Evolutionary conservation across 2,113 vertebrate species (phyloP).

Genomic region (Xyrauchen texanus): DNA sequence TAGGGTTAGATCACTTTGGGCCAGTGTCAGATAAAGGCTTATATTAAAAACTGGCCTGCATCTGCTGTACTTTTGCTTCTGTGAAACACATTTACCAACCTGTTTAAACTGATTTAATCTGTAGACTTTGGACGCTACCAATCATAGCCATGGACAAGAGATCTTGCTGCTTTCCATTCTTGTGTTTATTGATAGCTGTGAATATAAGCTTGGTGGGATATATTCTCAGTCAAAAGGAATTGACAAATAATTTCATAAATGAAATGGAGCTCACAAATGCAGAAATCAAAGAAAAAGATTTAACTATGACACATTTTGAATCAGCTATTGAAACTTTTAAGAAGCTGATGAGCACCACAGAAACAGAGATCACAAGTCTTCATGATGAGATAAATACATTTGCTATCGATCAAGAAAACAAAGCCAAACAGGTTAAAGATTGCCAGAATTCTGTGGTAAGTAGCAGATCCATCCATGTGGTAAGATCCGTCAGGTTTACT

Average conservation of each 20-base stretch:
- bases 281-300: not conserved
- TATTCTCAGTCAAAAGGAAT: not conserved
- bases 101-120: not conserved
- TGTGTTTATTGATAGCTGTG: not conserved
- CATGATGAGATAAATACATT: not conserved
- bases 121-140: not conserved
- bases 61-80: too few relatives aligned
- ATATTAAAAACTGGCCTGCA: too few relatives aligned
- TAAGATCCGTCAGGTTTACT: too few relatives aligned
- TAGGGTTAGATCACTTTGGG: too few relatives aligned
- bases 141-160: constrained; percentile 2
- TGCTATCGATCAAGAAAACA: not conserved
- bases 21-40: too few relatives aligned
- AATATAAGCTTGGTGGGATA: not conserved
- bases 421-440: not conserved
- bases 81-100: too few relatives aligned
- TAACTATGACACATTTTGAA: not conserved
- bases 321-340: not conserved
- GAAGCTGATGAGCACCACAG: not conserved
- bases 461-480: not conserved
- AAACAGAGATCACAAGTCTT: not conserved
- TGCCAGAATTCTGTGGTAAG: constrained; percentile 15
- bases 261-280: not conserved
- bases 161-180: not conserved
- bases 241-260: not conserved